A percentile compares a stretch with the other conserved stretches of the same genome.
Conservation (phyloP, 2,113 vertebrate species). For the Cololabis saira region DNA sequence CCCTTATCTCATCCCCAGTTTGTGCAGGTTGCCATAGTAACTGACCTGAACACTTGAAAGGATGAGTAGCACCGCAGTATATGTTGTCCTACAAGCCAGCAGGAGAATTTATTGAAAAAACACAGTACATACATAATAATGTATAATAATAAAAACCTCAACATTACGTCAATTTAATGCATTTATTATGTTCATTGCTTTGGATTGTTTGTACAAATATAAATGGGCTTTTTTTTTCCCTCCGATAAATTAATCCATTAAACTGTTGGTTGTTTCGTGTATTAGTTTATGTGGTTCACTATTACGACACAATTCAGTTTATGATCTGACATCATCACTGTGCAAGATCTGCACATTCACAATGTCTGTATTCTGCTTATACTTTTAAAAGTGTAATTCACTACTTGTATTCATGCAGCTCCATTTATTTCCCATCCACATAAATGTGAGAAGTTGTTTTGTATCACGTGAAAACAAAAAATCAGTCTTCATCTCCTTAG, state of each 20-base stretch:
- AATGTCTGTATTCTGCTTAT: too few species aligned
- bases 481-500: too few species aligned
- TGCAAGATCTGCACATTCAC: too few species aligned
- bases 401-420: too few species aligned
- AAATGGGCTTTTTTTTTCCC: not conserved
- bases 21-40: conserved; percentile 83
- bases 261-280: too few species aligned
- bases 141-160: conserved; percentile 39
- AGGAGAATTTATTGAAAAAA: conserved; percentile 60
- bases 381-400: too few species aligned
- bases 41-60: conserved; percentile 76
- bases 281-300: too few species aligned
- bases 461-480: too few species aligned
- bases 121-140: not conserved
- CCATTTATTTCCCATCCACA: too few species aligned
- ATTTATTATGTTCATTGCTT: conserved; percentile 12
- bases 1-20: conserved; percentile 82
- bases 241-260: not conserved
- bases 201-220: conserved; percentile 14
- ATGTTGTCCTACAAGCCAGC: conserved; percentile 64
- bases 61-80: conserved; percentile 64
- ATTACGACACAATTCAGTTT: too few species aligned
- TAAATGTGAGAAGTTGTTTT: too few species aligned
- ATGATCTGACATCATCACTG: too few species aligned
- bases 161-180: conserved; percentile 34